Base-by-base conservation (phyloP, 2,888 invertebrate species). In the Hipparchia semele region DNA sequence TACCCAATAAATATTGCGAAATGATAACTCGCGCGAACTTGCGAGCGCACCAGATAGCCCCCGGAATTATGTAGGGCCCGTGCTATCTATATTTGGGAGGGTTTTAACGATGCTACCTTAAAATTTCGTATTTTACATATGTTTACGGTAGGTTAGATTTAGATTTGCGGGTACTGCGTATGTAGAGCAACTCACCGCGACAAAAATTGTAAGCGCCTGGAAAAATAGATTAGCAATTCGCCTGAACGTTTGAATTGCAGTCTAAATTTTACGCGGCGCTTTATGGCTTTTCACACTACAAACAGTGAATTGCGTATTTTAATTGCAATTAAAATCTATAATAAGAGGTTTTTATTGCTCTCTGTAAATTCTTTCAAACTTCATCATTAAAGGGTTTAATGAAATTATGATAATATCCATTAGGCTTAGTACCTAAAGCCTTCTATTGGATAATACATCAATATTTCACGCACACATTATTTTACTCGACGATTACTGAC, bases 1-100 rank as follows among this genome's bases (percentile, higher is more conserved):
- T 62, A 49, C 62, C 62, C 86, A 85, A 89, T 91, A 90, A 90
- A 90, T 90, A 90, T 86, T 83, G 83, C 84, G 80, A 87, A 86
- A 90, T 89, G 88, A 89, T 90, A 88, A 84, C 85, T 82, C 77
- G 79, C 76, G 81, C 79, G 79, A 80, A 81, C 76, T 81, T 78
- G 78, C 71, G 73, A 75, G 76, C 75, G 80, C 81, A 80, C 75
- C 75, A 77, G 80, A 77, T 78, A 81, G 73, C 74, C 74, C 75
- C 70, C 65, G 68, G 77, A 77, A 61, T 79, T 77, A 77, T 79
- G 72, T 75, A 70, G 76, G 78, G 70, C 66, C 73, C 61, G 45
- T 65, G 76, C 75, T 80, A 80, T 79, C 83, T 80, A 78, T 78
- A 78, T 78, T 77, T 67, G 72, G 62, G 70, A 70, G 71, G 74